Conservation (phyloP, 30 jellyfish, hydroid and myxozoan species). For the Mastigias papua region DNA sequence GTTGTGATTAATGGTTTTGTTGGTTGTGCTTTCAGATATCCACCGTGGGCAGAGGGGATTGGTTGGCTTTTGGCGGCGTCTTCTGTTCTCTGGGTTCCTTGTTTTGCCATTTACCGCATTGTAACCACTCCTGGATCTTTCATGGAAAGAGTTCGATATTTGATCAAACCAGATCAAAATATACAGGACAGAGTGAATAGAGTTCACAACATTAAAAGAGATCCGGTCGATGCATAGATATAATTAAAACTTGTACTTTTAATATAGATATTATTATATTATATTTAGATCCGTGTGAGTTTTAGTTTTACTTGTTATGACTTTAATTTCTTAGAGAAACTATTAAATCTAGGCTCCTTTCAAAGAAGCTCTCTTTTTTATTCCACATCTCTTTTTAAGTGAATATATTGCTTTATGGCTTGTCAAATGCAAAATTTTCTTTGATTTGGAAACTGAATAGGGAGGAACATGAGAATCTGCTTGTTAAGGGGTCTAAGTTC, state of each 20-base stretch:
- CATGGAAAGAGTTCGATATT: constrained; percentile 56
- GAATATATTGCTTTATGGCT: too few relatives aligned
- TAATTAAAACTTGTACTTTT: background rate
- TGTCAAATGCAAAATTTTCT: too few relatives aligned
- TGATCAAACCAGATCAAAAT: constrained; percentile 74
- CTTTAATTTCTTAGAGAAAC: too few relatives aligned
- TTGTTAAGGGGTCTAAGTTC: too few relatives aligned
- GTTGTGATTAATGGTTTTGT: too few relatives aligned
- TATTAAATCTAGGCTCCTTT: too few relatives aligned
- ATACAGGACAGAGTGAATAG: constrained; percentile 68
- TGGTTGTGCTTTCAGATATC: constrained; percentile 73
- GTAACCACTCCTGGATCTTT: constrained; percentile 61
- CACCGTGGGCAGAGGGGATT: constrained; percentile 86
- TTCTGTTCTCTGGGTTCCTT: constrained; percentile 87
- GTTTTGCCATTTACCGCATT: constrained; percentile 64
- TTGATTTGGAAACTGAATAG: too few relatives aligned
- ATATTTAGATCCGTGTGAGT: background rate
- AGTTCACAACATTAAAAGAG: constrained; percentile 61
- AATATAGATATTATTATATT: too few relatives aligned
- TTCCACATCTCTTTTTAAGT: too few relatives aligned
- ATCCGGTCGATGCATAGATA: background rate
- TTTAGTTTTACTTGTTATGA: too few relatives aligned
- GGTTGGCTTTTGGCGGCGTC: constrained; percentile 90
- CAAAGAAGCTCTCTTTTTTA: background rate
- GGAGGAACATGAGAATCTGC: too few relatives aligned